These are phyloP conservation scores for Thermophis baileyi DNA, from an alignment of 2,113 vertebrate species.

Conservation along the genomic window DNA sequence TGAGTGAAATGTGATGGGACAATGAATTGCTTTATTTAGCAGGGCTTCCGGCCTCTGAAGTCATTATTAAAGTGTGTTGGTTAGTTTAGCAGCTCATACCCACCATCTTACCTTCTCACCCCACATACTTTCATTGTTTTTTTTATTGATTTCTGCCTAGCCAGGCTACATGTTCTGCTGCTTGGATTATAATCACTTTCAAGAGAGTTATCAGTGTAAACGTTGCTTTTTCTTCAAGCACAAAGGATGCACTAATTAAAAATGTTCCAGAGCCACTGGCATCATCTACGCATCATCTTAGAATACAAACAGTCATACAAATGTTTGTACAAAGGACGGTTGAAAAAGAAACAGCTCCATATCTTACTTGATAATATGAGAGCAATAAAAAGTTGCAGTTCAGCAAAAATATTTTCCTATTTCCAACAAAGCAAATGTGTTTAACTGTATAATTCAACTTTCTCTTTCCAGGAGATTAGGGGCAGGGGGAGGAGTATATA, in stretches of 20 bases:
- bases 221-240: constrained; percentile 69
- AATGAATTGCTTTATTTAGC: constrained; percentile 32
- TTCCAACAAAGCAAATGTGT: background rate
- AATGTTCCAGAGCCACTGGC: constrained; percentile 44
- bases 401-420: constrained; percentile 14
- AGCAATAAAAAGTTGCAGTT: background rate
- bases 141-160: constrained; percentile 54
- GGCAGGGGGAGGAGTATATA: background rate
- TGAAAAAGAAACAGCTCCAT: constrained; percentile 15
- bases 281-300: constrained; percentile 4
- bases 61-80: constrained; percentile 35
- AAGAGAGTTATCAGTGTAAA: constrained; percentile 75
- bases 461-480: constrained; percentile 4
- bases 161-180: constrained; percentile 49
- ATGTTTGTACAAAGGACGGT: constrained; percentile 21
- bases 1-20: background rate
- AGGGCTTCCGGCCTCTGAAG: constrained; percentile 32
- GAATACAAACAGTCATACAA: background rate
- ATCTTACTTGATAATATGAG: constrained; percentile 21
- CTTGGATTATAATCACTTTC: constrained; percentile 62
- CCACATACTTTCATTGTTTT: constrained; percentile 34
- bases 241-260: constrained; percentile 57
- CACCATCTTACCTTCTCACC: background rate
- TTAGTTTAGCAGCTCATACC: constrained; percentile 23
- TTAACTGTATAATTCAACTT: constrained; percentile 14